Evolutionary conservation across 2,113 vertebrate genomes (phyloP).

Genomic region (Cisticola juncidis): DNA sequence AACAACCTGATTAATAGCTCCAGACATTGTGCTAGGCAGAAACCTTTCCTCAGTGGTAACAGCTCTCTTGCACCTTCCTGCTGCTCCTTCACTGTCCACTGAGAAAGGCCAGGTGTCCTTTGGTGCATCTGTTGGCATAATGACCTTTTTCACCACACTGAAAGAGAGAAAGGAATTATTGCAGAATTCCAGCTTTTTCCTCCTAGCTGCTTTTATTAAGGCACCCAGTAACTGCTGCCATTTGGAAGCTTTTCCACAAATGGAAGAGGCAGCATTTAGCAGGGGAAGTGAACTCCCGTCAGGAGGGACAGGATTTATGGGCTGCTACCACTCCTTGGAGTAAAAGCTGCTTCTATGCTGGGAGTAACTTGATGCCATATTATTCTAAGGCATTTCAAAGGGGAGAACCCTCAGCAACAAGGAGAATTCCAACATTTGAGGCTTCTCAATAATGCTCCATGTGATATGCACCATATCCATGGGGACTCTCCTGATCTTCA

Average conservation of each 20-base stretch:
- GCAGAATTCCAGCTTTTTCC: neutral
- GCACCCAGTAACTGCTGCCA: neutral
- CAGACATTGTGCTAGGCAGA: slow-evolving; percentile 35
- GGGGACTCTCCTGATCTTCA: neutral
- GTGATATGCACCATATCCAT: rapidly evolving
- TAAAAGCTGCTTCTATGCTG: neutral
- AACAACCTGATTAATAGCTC: slow-evolving; percentile 56
- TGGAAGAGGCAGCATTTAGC: neutral
- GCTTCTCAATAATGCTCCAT: neutral
- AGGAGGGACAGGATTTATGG: neutral
- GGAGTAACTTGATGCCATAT: neutral
- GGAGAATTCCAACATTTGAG: neutral
- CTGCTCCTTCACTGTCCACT: slow-evolving; percentile 87
- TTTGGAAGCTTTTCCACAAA: neutral
- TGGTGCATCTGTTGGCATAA: slow-evolving; percentile 98
- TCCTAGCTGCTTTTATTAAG: neutral
- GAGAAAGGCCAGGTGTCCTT: slow-evolving; percentile 97
- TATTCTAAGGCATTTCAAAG: neutral
- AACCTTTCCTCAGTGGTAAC: slow-evolving; percentile 48
- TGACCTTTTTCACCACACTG: slow-evolving; percentile 99
- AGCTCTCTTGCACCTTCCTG: slow-evolving; percentile 28
- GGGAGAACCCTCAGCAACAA: neutral
- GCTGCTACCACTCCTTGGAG: neutral
- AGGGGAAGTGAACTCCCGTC: neutral
- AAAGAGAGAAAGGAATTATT: neutral